Base-by-base conservation (phyloP, 2,113 vertebrate species). In the Dicerorhinus sumatrensis region DNA sequence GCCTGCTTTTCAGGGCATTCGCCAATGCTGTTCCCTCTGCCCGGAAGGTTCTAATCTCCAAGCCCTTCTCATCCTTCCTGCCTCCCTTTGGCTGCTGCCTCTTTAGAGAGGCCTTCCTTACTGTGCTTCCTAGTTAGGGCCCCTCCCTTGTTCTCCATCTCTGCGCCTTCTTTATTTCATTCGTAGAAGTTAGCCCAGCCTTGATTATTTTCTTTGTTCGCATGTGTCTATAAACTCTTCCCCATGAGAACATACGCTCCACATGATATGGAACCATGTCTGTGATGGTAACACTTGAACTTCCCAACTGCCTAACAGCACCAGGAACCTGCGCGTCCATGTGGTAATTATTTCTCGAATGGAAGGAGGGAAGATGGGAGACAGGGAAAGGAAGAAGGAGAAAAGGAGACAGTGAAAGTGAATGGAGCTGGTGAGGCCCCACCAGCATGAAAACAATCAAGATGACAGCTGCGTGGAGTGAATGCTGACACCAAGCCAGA, bases 391-490 rank as follows among this genome's bases (percentile, higher is more conserved):
- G 10, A 56, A 69, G 23, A 13, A 6, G 8, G 48, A 60, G 36
- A 65, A 18, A 25, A 33, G 46, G 48, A 60, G 79, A 77, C 31
- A 42, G 65, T 3, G 36, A 27, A 56, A 65, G 54, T 27, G 69
- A 63, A 25, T 36, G 29, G 39, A 31, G 67, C 14, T 69, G 42
- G 2, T 2, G 20, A 65, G 48, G 6, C 86, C 67, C 39, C 60
- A 46, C 29, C 39, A n/a, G 11, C 7, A 6, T 0, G 8, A 8
- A 1, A 39, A 20, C 56, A 13, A 0, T 8, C 13, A 83, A 39
- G 29, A 11, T 3, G 8, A 33, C 10, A 33, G 36, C 25, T 31
- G 1, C 4, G 0, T 10, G 1, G 14, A 60, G 7, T 17, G 12
- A 39, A 9, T 14, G 69, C 25, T 18, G 8, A 31, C 1, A 4